Evolutionary conservation across 2,797 vertebrate genomes (phyloP).

Genomic region (Tragelaphus oryx): DNA sequence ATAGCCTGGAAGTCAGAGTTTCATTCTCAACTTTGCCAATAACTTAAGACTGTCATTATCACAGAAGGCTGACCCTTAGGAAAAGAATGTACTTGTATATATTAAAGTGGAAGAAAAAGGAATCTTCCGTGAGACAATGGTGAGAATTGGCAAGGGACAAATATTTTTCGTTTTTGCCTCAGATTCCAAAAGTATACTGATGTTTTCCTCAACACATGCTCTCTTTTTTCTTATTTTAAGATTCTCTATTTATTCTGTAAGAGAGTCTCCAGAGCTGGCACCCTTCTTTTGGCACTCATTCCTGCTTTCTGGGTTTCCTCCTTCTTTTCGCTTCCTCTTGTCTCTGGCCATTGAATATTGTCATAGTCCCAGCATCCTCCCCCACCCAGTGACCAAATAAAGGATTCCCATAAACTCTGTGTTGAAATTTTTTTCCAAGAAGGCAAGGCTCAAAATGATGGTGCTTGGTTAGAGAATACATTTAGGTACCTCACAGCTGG

Average conservation of each 20-base stretch:
- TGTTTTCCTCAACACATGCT: not conserved
- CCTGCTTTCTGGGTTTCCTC: not conserved
- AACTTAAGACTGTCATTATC: not conserved
- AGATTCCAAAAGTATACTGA: not conserved
- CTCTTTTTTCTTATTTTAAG: slow-evolving; percentile 4
- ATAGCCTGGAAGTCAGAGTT: not conserved
- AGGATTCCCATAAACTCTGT: not conserved
- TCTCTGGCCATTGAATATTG: not conserved
- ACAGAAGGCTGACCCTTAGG: not conserved
- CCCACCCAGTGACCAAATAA: not conserved
- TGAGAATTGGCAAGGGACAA: not conserved
- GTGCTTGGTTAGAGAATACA: slow-evolving; percentile 9
- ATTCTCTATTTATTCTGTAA: not conserved
- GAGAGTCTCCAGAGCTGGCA: not conserved
- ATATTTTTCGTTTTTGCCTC: slow-evolving; percentile 16
- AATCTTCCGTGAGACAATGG: not conserved
- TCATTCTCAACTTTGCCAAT: slow-evolving; percentile 1
- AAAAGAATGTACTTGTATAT: not conserved
- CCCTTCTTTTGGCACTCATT: not conserved
- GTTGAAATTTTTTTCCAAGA: not conserved
- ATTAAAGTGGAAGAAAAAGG: slow-evolving; percentile 10
- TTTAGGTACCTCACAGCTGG: not conserved
- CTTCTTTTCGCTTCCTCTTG: not conserved
- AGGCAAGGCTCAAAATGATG: not conserved
- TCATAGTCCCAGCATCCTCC: not conserved